phyloP scores from a whole-genome alignment of 2,797 vertebrate species.

The Phylloscopus collybita region DNA sequence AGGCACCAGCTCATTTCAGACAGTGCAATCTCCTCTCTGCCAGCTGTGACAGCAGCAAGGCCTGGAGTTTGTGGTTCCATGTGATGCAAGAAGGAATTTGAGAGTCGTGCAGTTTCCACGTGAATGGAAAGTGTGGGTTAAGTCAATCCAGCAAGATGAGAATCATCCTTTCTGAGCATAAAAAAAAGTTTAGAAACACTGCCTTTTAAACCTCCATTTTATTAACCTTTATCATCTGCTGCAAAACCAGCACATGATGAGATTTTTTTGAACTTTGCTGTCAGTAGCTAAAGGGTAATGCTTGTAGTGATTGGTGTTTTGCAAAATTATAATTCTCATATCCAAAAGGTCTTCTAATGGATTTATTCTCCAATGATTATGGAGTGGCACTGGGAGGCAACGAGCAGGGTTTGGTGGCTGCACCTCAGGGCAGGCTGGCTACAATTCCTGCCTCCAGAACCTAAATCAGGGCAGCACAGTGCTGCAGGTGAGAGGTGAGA shows the following conservation, averaged over 20 bases:
- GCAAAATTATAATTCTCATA: constrained; percentile 54
- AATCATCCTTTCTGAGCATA: constrained; percentile 27
- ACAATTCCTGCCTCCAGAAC: background rate
- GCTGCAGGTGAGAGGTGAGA: background rate
- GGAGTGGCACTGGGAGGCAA: background rate
- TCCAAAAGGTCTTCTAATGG: constrained; percentile 54
- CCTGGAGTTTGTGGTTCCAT: background rate
- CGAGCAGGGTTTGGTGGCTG: rapidly evolving
- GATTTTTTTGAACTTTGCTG: constrained; percentile 71
- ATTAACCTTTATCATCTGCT: constrained; percentile 76
- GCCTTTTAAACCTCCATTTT: constrained; percentile 64
- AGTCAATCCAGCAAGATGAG: constrained; percentile 7
- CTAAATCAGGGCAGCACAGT: background rate
- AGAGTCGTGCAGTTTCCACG: background rate
- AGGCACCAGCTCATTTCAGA: background rate
- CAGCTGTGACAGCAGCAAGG: background rate
- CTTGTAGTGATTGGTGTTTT: constrained; percentile 59
- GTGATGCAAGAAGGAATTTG: background rate
- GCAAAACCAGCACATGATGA: constrained; percentile 50
- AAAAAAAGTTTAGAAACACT: constrained; percentile 39
- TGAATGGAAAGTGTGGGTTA: background rate
- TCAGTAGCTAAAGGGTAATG: constrained; percentile 74
- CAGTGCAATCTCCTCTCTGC: background rate
- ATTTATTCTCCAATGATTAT: constrained; percentile 13
- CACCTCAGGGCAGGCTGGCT: background rate